phyloP scores from a whole-genome alignment of 2,888 invertebrate species.

The Dicranocentrus wangi region DNA sequence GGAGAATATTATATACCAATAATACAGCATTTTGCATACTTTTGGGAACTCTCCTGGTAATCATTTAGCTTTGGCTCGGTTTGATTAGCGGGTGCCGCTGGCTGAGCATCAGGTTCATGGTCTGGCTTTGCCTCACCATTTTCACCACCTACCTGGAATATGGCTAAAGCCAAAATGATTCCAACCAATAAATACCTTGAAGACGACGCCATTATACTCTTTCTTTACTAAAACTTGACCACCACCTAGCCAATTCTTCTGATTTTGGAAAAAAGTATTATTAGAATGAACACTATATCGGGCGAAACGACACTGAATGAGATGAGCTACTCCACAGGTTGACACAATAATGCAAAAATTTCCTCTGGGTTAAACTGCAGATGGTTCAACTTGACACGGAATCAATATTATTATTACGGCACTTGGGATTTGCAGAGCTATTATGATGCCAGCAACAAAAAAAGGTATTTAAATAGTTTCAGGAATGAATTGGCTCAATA shows the following conservation, averaged over 20 bases:
- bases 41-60: slow-evolving; percentile 46
- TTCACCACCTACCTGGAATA: neutral
- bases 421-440: neutral
- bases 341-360: too few relatives aligned
- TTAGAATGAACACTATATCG: neutral
- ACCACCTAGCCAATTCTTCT: neutral
- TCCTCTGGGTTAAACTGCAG: slow-evolving; percentile 55
- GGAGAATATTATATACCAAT: neutral
- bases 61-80: slow-evolving; percentile 53
- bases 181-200: slow-evolving; percentile 2
- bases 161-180: slow-evolving; percentile 7
- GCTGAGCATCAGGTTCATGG: neutral
- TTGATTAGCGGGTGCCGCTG: neutral
- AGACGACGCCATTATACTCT: neutral
- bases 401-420: too few relatives aligned
- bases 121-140: neutral
- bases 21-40: slow-evolving; percentile 15
- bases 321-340: neutral
- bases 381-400: neutral
- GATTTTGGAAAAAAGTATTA: neutral
- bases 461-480: neutral
- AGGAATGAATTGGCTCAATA: neutral
- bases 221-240: neutral
- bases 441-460: too few relatives aligned
- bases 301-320: neutral